These are phyloP conservation scores for Butorides virescens DNA, from an alignment of 2,113 vertebrate species.

Conservation along the genomic window DNA sequence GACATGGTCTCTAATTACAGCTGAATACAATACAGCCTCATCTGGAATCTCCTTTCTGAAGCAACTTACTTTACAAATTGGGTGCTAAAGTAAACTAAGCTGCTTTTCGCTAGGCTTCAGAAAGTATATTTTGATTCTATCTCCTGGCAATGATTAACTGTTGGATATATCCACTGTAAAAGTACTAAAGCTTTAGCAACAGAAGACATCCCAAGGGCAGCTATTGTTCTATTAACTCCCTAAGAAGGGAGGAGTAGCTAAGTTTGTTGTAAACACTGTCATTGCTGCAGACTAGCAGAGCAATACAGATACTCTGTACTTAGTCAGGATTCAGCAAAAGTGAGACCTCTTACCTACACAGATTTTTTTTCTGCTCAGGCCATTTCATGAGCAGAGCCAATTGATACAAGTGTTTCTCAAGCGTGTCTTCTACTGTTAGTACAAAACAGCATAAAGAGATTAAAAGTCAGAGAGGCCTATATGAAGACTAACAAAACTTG, in stretches of 20 bases:
- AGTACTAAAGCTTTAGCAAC: background rate
- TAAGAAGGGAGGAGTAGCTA: background rate
- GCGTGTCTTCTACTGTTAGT: background rate
- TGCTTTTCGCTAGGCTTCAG: background rate
- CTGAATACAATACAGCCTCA: background rate
- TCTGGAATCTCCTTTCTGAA: background rate
- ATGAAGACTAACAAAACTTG: background rate
- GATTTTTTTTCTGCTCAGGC: background rate
- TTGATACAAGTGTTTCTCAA: background rate
- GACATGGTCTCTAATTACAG: background rate
- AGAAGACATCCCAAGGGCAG: background rate
- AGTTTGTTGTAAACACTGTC: background rate
- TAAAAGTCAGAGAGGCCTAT: background rate
- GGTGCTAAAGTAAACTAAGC: slow-evolving; percentile 9
- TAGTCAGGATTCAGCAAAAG: background rate
- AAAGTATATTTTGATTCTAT: background rate
- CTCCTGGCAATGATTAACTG: background rate
- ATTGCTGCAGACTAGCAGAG: background rate
- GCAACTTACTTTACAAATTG: background rate
- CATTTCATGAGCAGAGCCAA: background rate
- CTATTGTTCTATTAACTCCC: slow-evolving; percentile 16
- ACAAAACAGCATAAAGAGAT: background rate
- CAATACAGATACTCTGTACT: background rate
- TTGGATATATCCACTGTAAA: background rate
- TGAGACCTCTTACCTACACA: background rate